phyloP scores from a whole-genome alignment of 1,140 invertebrate genomes.

The Aphelinus atriplicis region DNA sequence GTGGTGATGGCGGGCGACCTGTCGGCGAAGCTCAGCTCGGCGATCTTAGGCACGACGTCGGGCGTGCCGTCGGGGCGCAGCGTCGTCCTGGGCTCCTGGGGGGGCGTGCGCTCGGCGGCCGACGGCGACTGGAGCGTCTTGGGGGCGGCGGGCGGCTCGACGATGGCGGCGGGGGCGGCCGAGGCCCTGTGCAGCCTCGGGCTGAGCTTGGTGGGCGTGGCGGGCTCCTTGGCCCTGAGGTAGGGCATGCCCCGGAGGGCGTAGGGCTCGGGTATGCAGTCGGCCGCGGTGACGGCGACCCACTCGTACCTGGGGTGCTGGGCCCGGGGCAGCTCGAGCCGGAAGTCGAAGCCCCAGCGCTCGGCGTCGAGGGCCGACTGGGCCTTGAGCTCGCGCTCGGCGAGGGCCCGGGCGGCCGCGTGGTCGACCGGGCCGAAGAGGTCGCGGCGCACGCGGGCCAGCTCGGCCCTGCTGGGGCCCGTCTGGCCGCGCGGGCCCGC shows the following conservation, averaged over 20 bases:
- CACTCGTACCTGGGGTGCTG: slow-evolving; percentile 61
- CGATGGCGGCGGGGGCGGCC: too few relatives aligned
- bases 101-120: slow-evolving; percentile 57
- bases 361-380: slow-evolving; percentile 61
- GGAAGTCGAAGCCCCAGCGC: slow-evolving; percentile 67
- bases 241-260: slow-evolving; percentile 62
- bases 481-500: slow-evolving; percentile 38
- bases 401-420: slow-evolving; percentile 61
- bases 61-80: slow-evolving; percentile 52
- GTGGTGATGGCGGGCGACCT: slow-evolving; percentile 12
- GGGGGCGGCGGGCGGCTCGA: not conserved
- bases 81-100: slow-evolving; percentile 46
- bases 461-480: slow-evolving; percentile 54
- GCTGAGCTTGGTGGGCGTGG: slow-evolving; percentile 46
- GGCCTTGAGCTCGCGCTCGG: slow-evolving; percentile 61
- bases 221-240: slow-evolving; percentile 54
- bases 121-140: not conserved
- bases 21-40: slow-evolving; percentile 22
- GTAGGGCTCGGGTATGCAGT: slow-evolving; percentile 62
- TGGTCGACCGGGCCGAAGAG: slow-evolving; percentile 69
- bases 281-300: slow-evolving; percentile 54
- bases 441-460: slow-evolving; percentile 63
- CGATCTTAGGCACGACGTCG: slow-evolving; percentile 37
- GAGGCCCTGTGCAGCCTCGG: not conserved
- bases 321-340: slow-evolving; percentile 56